Conservation (phyloP, 1,140 invertebrate genomes). For the Dolichoris vasculosae region DNA sequence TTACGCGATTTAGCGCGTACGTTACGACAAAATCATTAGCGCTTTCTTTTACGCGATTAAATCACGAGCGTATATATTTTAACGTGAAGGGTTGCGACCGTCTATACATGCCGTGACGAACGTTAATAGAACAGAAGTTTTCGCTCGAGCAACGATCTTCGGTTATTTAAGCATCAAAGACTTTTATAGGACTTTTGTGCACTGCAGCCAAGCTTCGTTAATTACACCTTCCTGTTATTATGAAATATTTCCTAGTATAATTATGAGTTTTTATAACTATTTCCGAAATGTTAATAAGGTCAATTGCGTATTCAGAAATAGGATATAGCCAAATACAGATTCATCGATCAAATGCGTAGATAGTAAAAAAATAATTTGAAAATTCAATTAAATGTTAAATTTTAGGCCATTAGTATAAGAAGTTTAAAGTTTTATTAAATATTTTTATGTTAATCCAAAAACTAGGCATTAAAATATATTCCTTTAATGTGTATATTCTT, state of each 20-base stretch:
- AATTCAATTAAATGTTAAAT: no score
- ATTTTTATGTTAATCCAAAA: no score
- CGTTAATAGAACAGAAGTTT: background rate
- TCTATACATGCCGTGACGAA: background rate
- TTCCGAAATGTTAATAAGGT: background rate
- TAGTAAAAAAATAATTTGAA: no score
- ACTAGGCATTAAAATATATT: no score
- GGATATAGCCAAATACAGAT: no score
- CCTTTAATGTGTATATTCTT: no score
- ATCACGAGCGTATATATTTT: background rate
- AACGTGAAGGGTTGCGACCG: background rate
- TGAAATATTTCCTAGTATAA: background rate
- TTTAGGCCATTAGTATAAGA: no score
- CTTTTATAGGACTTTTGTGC: constrained; percentile 19
- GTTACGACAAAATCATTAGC: constrained; percentile 45
- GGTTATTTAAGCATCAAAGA: constrained; percentile 10
- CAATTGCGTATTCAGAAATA: no score
- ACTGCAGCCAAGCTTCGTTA: background rate
- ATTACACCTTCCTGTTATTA: constrained; percentile 13
- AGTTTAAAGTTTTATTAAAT: no score
- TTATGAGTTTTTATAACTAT: background rate
- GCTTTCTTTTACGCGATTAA: constrained; percentile 35
- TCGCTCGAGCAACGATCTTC: background rate
- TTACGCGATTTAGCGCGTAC: constrained; percentile 26
- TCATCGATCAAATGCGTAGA: no score